Percentiles rank a stretch among this genome's conserved stretches.
These are phyloP conservation scores for Piaya cayana DNA, from an alignment of 2,113 vertebrate species.

Conservation along the genomic window DNA sequence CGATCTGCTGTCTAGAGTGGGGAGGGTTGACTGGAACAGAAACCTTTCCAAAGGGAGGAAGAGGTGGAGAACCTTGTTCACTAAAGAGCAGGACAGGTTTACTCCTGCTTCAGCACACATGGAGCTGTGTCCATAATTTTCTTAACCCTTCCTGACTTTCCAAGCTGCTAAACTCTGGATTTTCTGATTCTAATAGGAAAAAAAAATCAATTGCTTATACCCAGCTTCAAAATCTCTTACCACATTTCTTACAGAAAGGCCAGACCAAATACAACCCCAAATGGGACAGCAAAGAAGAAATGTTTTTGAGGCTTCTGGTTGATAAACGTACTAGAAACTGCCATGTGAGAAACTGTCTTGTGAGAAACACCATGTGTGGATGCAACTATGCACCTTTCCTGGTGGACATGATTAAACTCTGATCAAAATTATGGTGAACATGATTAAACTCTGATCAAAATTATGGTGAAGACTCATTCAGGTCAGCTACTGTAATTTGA, in stretches of 20 bases:
- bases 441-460: not conserved
- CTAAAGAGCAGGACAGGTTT: not conserved
- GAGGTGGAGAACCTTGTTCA: not conserved
- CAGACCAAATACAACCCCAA: not conserved
- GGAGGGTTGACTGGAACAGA: not conserved
- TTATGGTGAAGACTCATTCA: conserved; percentile 18
- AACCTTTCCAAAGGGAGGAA: not conserved
- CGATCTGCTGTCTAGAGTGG: rapidly evolving
- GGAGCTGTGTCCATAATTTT: not conserved
- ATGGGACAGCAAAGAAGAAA: not conserved
- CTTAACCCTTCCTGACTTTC: not conserved
- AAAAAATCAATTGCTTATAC: not conserved
- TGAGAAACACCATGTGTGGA: not conserved
- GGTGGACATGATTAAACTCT: not conserved
- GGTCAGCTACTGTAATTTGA: conserved; percentile 36
- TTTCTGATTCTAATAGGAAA: not conserved
- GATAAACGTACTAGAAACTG: not conserved
- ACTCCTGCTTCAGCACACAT: not conserved
- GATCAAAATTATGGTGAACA: conserved; percentile 2
- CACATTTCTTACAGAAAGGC: not conserved
- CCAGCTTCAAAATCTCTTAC: not conserved
- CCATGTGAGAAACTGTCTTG: not conserved
- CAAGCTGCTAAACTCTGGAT: not conserved
- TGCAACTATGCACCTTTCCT: not conserved
- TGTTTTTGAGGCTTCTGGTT: not conserved